Percentiles rank a stretch among this genome's conserved stretches.
Conservation (phyloP, 2,888 invertebrate species). For the Tipula vernalis region DNA sequence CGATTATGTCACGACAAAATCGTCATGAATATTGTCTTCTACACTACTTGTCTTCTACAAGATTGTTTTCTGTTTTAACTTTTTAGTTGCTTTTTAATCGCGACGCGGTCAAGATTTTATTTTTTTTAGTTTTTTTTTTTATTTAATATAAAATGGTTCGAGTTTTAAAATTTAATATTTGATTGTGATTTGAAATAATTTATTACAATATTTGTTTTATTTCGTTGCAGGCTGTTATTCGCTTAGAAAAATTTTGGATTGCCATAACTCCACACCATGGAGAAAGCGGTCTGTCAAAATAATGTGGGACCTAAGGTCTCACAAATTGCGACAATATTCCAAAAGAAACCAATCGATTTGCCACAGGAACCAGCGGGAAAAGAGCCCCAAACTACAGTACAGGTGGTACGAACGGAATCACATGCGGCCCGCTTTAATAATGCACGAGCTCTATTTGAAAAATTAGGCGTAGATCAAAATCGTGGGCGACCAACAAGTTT, state of each 20-base stretch:
- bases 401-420: slow-evolving; percentile 75
- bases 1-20: not conserved
- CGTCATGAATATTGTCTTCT: not conserved
- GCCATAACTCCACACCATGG: slow-evolving; percentile 34
- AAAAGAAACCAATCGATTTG: slow-evolving; percentile 50
- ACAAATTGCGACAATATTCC: slow-evolving; percentile 84
- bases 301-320: slow-evolving; percentile 68
- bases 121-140: not conserved
- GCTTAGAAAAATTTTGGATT: not conserved
- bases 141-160: not conserved
- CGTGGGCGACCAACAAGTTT: slow-evolving; percentile 24
- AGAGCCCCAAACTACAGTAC: slow-evolving; percentile 43
- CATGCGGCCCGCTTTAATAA: slow-evolving; percentile 85
- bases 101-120: not conserved
- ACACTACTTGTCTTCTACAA: not conserved
- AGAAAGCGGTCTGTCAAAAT: slow-evolving; percentile 44
- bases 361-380: slow-evolving; percentile 25
- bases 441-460: slow-evolving; percentile 83
- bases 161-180: not conserved
- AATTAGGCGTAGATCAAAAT: slow-evolving; percentile 64
- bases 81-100: not conserved
- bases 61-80: not conserved
- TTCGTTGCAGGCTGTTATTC: not conserved
- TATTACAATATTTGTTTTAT: not conserved
- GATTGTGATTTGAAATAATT: not conserved